phyloP scores from a whole-genome alignment of 2,888 invertebrate species.

The Prosopocoilus inquinatus region DNA sequence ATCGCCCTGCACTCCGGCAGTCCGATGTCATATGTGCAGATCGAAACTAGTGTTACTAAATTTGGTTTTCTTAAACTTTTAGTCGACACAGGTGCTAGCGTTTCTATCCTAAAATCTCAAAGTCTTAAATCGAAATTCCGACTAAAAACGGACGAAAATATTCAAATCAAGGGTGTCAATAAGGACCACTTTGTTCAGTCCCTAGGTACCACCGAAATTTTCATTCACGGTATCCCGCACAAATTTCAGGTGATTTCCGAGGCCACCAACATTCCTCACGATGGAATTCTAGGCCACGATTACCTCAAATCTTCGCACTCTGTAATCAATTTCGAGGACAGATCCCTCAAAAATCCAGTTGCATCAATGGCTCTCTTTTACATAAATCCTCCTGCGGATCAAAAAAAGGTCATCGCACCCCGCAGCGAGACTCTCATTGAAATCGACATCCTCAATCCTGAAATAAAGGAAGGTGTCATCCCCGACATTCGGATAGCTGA shows the following conservation, averaged over 20 bases:
- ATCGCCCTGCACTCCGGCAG: not conserved
- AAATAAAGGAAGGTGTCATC: slow-evolving; percentile 23
- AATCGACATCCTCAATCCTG: slow-evolving; percentile 23
- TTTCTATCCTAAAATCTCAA: not conserved
- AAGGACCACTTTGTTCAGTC: no score
- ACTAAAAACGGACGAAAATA: not conserved
- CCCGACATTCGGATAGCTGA: slow-evolving; percentile 17
- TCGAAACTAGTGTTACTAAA: not conserved
- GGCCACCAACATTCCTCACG: not conserved
- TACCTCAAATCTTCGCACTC: not conserved
- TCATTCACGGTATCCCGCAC: not conserved
- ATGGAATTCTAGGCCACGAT: slow-evolving; percentile 3
- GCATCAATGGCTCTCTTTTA: slow-evolving; percentile 4
- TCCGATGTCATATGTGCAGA: not conserved
- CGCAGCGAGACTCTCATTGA: slow-evolving; percentile 22
- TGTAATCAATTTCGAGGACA: not conserved
- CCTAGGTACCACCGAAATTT: not conserved
- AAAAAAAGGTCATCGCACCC: slow-evolving; percentile 19
- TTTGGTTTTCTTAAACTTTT: slow-evolving; percentile 3
- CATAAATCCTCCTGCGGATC: slow-evolving; percentile 4
- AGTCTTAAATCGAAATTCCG: not conserved
- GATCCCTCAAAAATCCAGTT: not conserved
- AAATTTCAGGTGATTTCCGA: not conserved
- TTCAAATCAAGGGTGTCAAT: slow-evolving; percentile 1
- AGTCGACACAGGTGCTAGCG: slow-evolving; percentile 4